Conservation (phyloP, 2,797 vertebrate genomes). For the Notolepis coatsorum region DNA sequence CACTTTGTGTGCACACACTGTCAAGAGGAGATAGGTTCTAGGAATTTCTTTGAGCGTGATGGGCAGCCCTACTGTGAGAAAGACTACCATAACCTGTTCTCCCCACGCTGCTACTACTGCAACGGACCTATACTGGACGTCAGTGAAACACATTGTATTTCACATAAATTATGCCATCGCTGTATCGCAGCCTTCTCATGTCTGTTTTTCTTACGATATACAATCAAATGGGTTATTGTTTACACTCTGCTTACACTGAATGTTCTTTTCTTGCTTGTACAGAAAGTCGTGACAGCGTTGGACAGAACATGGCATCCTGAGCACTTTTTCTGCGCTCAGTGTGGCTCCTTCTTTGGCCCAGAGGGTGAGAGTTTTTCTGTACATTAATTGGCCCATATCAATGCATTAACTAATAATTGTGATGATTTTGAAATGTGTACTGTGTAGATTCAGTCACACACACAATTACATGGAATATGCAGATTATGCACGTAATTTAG, state of each 20-base stretch:
- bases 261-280: constrained; percentile 39
- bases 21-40: constrained; percentile 88
- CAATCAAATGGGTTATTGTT: neutral
- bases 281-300: constrained; percentile 99
- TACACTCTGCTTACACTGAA: too few relatives aligned
- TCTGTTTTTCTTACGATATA: neutral
- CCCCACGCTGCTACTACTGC: constrained; percentile 89
- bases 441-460: too few relatives aligned
- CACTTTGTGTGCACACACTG: constrained; percentile 92
- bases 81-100: constrained; percentile 90
- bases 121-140: constrained; percentile 74
- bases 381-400: too few relatives aligned
- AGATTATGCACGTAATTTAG: too few relatives aligned
- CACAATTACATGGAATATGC: too few relatives aligned
- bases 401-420: too few relatives aligned
- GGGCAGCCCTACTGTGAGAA: constrained; percentile 90
- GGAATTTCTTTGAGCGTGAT: constrained; percentile 89
- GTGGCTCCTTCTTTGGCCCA: constrained; percentile 96
- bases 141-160: constrained; percentile 5
- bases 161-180: neutral
- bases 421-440: too few relatives aligned
- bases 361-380: constrained; percentile 85
- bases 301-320: constrained; percentile 99
- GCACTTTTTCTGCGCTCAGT: constrained; percentile 99
- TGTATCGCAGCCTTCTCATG: neutral